phyloP scores from a whole-genome alignment of 2,113 vertebrate species.

The Labeo catla region DNA sequence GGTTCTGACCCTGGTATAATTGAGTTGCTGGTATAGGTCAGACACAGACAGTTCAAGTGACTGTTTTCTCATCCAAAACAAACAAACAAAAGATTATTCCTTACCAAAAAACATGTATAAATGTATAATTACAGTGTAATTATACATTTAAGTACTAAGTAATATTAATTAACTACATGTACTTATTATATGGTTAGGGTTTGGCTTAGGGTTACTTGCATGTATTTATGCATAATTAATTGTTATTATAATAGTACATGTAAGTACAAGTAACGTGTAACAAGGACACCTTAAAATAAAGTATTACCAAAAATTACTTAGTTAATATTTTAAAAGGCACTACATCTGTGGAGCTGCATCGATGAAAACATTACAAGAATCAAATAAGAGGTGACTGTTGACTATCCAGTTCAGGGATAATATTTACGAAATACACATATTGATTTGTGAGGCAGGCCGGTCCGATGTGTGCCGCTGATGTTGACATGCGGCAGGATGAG shows the following conservation, averaged over 20 bases:
- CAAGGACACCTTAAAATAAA: no score
- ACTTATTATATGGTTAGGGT: no score
- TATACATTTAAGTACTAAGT: no score
- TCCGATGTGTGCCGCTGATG: slow-evolving; percentile 62
- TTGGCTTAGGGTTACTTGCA: no score
- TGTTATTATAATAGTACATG: no score
- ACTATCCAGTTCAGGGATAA: slow-evolving; percentile 45
- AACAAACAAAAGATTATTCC: no score
- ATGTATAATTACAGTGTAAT: no score
- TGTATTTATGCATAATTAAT: no score
- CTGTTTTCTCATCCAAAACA: not conserved
- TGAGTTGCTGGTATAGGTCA: not conserved
- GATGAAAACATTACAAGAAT: not conserved
- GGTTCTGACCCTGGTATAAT: not conserved
- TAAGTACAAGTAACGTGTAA: no score
- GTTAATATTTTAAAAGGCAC: not conserved
- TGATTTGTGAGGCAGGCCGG: slow-evolving; percentile 62
- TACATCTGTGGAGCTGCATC: not conserved
- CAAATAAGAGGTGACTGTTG: slow-evolving; percentile 14
- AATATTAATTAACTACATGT: no score
- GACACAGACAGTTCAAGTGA: not conserved
- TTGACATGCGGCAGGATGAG: slow-evolving; percentile 63
- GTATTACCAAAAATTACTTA: no score
- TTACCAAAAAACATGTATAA: no score
- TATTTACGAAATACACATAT: slow-evolving; percentile 63